These are phyloP conservation scores for Stomatorhinus walkeri DNA, from an alignment of 2,797 vertebrate species.

Conservation along the genomic window DNA sequence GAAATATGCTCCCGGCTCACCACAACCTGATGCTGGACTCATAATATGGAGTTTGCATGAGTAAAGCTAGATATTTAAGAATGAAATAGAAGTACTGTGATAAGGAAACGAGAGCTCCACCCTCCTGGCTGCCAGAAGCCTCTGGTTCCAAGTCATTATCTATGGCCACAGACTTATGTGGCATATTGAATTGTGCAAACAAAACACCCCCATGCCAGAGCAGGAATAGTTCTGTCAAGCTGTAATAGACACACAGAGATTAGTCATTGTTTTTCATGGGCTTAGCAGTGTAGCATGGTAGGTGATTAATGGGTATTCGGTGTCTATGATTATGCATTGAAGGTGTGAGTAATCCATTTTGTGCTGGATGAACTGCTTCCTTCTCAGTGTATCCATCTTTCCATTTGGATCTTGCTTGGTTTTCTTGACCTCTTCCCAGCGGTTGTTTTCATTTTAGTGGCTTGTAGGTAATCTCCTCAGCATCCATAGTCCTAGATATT, in stretches of 20 bases:
- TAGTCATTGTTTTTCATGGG: neutral
- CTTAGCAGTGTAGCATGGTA: neutral
- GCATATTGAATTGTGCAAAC: neutral
- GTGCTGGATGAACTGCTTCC: neutral
- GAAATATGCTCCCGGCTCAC: neutral
- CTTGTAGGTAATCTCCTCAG: neutral
- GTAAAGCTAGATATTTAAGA: neutral
- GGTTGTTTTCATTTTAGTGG: neutral
- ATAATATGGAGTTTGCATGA: neutral
- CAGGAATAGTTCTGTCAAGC: neutral
- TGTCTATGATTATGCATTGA: neutral
- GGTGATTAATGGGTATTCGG: neutral
- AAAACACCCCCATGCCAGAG: neutral
- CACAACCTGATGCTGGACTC: neutral
- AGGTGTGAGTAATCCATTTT: neutral
- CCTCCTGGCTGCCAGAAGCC: neutral
- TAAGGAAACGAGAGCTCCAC: neutral
- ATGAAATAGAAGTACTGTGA: neutral
- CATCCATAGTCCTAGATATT: neutral
- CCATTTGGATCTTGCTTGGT: neutral
- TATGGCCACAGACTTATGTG: neutral
- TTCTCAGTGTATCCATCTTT: neutral
- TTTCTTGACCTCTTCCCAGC: neutral
- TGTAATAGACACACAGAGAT: neutral
- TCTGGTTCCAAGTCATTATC: neutral